These are phyloP conservation scores for Oenanthe oenanthe DNA, from an alignment of 2,113 vertebrate genomes.

Conservation along the genomic window DNA sequence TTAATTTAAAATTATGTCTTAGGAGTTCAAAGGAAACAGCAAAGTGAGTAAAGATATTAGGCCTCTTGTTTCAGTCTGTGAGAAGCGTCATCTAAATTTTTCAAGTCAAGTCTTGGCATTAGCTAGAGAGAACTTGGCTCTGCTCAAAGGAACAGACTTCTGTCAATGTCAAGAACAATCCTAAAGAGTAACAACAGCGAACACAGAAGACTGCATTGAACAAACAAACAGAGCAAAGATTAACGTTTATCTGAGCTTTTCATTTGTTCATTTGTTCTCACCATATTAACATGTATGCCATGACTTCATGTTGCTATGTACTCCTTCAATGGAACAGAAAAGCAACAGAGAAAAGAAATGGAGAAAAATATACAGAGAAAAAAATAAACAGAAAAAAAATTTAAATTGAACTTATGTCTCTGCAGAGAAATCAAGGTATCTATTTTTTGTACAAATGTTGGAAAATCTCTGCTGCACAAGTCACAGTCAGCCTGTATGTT, in stretches of 20 bases:
- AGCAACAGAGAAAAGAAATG: not conserved
- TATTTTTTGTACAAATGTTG: not conserved
- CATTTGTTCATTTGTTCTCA: not conserved
- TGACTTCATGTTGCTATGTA: constrained; percentile 12
- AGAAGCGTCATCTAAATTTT: constrained; percentile 1
- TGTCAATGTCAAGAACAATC: constrained; percentile 34
- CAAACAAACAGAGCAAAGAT: constrained; percentile 18
- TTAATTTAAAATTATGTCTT: not conserved
- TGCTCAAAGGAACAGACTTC: constrained; percentile 39
- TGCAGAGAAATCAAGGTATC: not conserved
- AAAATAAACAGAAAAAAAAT: not conserved
- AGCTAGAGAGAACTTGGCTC: constrained; percentile 4
- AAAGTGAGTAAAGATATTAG: constrained; percentile 8
- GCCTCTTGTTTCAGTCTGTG: constrained; percentile 6
- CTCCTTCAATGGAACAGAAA: constrained; percentile 11
- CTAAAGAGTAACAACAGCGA: constrained; percentile 30
- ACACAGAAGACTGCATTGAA: constrained; percentile 1
- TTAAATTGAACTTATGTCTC: not conserved
- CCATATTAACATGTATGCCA: not conserved
- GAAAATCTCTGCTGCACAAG: not conserved
- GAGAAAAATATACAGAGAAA: not conserved
- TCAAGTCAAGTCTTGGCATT: constrained; percentile 36
- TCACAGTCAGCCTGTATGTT: not conserved
- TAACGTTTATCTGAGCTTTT: constrained; percentile 28
- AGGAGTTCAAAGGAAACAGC: not conserved